These are phyloP conservation scores for Myripristis jacobus DNA, from an alignment of 2,797 vertebrate genomes.

Conservation along the genomic window DNA sequence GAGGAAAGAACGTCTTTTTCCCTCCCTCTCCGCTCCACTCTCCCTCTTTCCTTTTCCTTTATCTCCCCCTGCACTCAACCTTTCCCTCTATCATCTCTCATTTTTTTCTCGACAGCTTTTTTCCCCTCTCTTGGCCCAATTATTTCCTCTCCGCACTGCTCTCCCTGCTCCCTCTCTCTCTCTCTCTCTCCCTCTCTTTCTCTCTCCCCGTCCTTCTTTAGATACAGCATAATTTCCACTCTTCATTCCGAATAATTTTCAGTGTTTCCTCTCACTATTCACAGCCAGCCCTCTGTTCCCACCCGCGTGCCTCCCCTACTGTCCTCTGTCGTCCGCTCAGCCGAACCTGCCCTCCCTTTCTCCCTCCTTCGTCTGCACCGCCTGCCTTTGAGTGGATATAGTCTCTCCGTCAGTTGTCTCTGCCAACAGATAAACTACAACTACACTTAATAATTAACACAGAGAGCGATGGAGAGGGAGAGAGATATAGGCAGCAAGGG, in stretches of 20 bases:
- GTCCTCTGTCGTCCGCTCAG: constrained; percentile 11
- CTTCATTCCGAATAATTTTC: constrained; percentile 65
- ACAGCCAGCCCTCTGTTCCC: constrained; percentile 19
- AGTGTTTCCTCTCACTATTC: constrained; percentile 27
- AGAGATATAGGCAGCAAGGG: constrained; percentile 1
- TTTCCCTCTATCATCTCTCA: constrained; percentile 68
- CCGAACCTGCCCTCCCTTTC: constrained; percentile 8
- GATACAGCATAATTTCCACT: constrained; percentile 67
- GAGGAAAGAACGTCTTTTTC: constrained; percentile 49
- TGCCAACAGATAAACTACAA: constrained; percentile 70
- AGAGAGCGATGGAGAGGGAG: constrained; percentile 34
- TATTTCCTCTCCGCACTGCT: constrained; percentile 65
- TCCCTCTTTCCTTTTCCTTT: constrained; percentile 44
- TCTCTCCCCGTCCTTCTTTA: constrained; percentile 56
- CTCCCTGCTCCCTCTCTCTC: too few species aligned
- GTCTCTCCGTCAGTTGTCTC: constrained; percentile 57
- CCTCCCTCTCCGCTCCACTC: constrained; percentile 31
- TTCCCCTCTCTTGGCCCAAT: constrained; percentile 70
- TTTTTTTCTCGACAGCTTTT: constrained; percentile 44
- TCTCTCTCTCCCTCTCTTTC: too few species aligned
- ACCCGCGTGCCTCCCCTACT: constrained; percentile 16
- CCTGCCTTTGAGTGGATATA: constrained; percentile 56
- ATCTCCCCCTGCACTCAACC: constrained; percentile 56
- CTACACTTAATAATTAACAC: constrained; percentile 69
- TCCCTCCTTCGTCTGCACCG: constrained; percentile 13